Percentiles rank a stretch among this genome's conserved stretches.
These are phyloP conservation scores for Ceratothoa steindachneri DNA, from an alignment of 2,888 invertebrate genomes.

Conservation along the genomic window DNA sequence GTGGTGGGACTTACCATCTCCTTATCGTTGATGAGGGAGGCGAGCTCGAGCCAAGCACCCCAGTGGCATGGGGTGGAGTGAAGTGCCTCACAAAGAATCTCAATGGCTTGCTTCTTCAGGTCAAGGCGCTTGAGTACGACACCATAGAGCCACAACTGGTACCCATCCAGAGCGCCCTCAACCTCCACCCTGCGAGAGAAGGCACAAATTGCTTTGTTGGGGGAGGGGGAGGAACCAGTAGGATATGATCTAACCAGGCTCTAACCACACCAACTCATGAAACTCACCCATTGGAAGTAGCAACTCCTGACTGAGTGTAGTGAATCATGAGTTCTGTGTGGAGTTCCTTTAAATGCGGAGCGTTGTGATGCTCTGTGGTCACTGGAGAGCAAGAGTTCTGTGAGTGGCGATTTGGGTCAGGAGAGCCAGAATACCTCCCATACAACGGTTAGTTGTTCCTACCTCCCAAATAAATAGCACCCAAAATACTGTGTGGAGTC, in stretches of 20 bases:
- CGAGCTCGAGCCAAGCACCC: slow-evolving; percentile 92
- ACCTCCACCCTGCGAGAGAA: slow-evolving; percentile 52
- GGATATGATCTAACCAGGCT: too few species aligned
- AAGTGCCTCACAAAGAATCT: slow-evolving; percentile 73
- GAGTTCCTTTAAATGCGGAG: slow-evolving; percentile 44
- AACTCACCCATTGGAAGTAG: slow-evolving; percentile 15
- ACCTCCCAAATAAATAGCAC: too few species aligned
- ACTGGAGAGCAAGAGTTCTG: too few species aligned
- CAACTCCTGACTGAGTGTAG: neutral
- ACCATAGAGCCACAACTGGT: slow-evolving; percentile 81
- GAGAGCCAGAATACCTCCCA: too few species aligned
- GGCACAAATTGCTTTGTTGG: slow-evolving; percentile 50
- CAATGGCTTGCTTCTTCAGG: slow-evolving; percentile 70
- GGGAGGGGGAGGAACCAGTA: too few species aligned
- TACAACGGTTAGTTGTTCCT: too few species aligned
- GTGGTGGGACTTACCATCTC: slow-evolving; percentile 63
- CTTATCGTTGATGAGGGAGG: slow-evolving; percentile 75
- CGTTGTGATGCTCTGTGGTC: slow-evolving; percentile 51
- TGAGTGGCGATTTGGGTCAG: too few species aligned
- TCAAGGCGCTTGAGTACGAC: slow-evolving; percentile 83
- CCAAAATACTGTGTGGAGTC: neutral
- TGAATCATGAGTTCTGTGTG: slow-evolving; percentile 56
- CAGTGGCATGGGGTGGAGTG: slow-evolving; percentile 75
- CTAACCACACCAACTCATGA: neutral
- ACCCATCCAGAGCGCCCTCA: slow-evolving; percentile 69